Evolutionary conservation across 2,797 vertebrate genomes (phyloP).

Genomic region (Peromyscus attwateri): DNA sequence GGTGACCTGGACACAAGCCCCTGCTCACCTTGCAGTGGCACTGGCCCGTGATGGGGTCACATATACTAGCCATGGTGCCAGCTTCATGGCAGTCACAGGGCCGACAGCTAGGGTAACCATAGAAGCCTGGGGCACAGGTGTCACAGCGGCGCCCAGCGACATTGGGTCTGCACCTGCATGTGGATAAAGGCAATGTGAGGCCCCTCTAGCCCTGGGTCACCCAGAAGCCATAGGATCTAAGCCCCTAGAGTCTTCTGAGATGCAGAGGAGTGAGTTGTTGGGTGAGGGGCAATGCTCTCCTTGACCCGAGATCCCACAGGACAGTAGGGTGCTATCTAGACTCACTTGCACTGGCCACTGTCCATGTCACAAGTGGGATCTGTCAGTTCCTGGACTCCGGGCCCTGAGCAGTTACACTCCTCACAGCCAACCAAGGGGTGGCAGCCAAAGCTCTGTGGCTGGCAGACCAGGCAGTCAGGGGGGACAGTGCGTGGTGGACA

Average conservation of each 20-base stretch:
- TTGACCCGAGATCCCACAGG: neutral
- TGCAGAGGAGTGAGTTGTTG: rapidly evolving
- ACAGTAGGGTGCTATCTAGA: rapidly evolving
- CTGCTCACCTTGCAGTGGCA: slow-evolving; percentile 96
- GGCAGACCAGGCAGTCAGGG: slow-evolving; percentile 93
- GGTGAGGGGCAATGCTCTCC: neutral
- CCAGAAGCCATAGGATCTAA: rapidly evolving
- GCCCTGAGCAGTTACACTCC: slow-evolving; percentile 95
- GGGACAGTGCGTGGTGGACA: slow-evolving; percentile 94
- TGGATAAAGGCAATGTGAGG: neutral
- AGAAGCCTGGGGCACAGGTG: slow-evolving; percentile 93
- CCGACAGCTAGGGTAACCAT: slow-evolving; percentile 93
- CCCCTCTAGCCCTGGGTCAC: too few relatives aligned
- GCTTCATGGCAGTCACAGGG: slow-evolving; percentile 94
- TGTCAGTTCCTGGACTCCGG: slow-evolving; percentile 88
- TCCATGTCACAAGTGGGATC: slow-evolving; percentile 91
- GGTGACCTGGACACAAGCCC: rapidly evolving
- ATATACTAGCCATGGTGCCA: slow-evolving; percentile 91
- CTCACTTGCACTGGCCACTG: slow-evolving; percentile 96
- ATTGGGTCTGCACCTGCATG: slow-evolving; percentile 93
- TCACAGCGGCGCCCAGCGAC: slow-evolving; percentile 95
- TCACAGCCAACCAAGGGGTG: slow-evolving; percentile 97
- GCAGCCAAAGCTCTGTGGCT: slow-evolving; percentile 96
- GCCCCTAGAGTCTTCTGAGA: neutral
- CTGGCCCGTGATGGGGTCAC: slow-evolving; percentile 92